phyloP scores from a whole-genome alignment of 2,113 vertebrate species.

The Rhinoderma darwinii region DNA sequence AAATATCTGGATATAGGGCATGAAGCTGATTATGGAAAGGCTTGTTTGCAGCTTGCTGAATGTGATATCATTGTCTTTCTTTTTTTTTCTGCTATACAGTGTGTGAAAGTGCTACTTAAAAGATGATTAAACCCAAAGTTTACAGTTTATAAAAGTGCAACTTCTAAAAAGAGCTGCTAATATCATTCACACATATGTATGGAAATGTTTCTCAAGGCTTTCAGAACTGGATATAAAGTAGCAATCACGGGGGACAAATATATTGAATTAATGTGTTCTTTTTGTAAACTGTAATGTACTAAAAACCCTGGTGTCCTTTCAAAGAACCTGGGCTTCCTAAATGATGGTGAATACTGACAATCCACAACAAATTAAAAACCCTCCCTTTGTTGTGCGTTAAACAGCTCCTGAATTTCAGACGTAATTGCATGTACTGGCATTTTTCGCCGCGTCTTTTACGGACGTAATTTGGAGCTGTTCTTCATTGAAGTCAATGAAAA shows the following conservation, averaged over 20 bases:
- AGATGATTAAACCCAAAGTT: not conserved
- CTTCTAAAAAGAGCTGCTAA: not conserved
- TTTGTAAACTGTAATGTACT: too few relatives aligned
- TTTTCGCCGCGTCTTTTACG: too few relatives aligned
- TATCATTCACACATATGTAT: not conserved
- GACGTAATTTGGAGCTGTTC: too few relatives aligned
- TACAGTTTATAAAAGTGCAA: not conserved
- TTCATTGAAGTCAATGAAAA: too few relatives aligned
- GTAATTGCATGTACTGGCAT: too few relatives aligned
- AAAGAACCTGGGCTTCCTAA: too few relatives aligned
- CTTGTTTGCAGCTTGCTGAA: constrained; percentile 18
- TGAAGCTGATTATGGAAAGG: constrained; percentile 21
- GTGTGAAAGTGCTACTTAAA: not conserved
- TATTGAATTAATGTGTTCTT: too few relatives aligned
- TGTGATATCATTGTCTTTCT: not conserved
- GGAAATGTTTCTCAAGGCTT: not conserved
- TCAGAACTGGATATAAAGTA: not conserved
- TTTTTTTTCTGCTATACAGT: not conserved
- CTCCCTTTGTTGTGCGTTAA: too few relatives aligned
- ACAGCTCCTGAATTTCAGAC: too few relatives aligned
- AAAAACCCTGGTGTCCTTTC: too few relatives aligned
- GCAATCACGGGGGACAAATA: not conserved
- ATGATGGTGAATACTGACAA: too few relatives aligned
- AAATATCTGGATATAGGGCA: constrained; percentile 19
- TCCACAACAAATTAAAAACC: too few relatives aligned